A percentile compares a stretch with the other conserved stretches of the same genome.
phyloP scores from a whole-genome alignment of 2,113 vertebrate species.

The Bolborhynchus lineola region DNA sequence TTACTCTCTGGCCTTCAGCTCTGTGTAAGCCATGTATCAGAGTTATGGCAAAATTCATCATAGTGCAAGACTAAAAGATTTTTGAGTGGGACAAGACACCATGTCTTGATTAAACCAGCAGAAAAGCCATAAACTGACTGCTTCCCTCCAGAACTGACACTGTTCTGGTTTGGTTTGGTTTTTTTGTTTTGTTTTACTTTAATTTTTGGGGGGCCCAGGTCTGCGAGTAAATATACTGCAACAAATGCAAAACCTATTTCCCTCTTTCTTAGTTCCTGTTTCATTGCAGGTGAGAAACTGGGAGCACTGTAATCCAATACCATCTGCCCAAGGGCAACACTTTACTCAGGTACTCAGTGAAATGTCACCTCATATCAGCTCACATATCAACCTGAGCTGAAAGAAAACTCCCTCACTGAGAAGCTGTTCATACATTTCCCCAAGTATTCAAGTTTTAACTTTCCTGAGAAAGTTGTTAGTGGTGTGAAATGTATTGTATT shows the following conservation, averaged over 20 bases:
- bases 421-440: background rate
- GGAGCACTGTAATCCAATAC: background rate
- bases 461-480: background rate
- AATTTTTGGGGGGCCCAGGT: rapidly evolving
- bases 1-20: background rate
- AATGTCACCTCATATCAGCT: background rate
- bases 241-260: background rate
- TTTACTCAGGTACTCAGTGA: background rate
- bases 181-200: rapidly evolving
- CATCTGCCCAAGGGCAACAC: background rate
- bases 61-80: background rate
- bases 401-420: background rate
- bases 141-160: background rate
- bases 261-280: background rate
- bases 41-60: conserved; percentile 1
- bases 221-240: background rate
- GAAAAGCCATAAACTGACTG: background rate
- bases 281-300: background rate
- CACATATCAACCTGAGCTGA: background rate
- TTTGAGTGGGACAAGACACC: background rate
- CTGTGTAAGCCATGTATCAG: background rate
- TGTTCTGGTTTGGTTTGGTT: rapidly evolving
- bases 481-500: background rate
- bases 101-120: background rate
- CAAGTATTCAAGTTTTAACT: background rate